These are phyloP conservation scores for Labia minor DNA, from an alignment of 2,888 invertebrate genomes.

Conservation along the genomic window DNA sequence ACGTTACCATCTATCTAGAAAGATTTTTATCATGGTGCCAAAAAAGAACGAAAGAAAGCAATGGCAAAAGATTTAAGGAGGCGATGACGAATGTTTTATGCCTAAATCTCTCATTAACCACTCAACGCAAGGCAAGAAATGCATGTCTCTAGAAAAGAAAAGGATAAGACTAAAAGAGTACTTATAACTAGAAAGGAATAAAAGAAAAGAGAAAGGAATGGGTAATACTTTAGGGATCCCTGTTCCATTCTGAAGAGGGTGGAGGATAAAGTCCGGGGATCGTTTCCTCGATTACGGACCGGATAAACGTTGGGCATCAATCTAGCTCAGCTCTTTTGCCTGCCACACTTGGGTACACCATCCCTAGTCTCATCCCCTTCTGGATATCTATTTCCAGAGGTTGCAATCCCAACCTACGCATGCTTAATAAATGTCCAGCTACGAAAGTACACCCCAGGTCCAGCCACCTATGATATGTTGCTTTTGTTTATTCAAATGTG, in stretches of 20 bases:
- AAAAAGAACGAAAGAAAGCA: not conserved
- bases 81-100: not conserved
- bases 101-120: slow-evolving; percentile 7
- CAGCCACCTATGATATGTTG: slow-evolving; percentile 7
- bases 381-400: not conserved
- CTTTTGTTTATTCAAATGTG: slow-evolving; percentile 7
- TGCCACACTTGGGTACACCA: not conserved
- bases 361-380: not conserved
- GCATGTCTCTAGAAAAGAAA: not conserved
- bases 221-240: too few relatives aligned
- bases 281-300: not conserved
- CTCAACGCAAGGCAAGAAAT: not conserved
- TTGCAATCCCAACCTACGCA: not conserved
- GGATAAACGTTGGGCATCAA: slow-evolving; percentile 4
- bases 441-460: slow-evolving; percentile 1
- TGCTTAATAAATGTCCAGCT: slow-evolving; percentile 1
- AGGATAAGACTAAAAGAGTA: not conserved
- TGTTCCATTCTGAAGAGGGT: not conserved
- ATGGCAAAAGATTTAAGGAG: not conserved
- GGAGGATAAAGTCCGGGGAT: not conserved
- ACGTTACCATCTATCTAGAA: not conserved
- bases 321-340: slow-evolving; percentile 2
- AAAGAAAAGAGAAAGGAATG: too few relatives aligned
- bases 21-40: not conserved
- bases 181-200: too few relatives aligned